Conservation (phyloP, 23 tunicate genomes). For the Halocynthia aurantium region DNA sequence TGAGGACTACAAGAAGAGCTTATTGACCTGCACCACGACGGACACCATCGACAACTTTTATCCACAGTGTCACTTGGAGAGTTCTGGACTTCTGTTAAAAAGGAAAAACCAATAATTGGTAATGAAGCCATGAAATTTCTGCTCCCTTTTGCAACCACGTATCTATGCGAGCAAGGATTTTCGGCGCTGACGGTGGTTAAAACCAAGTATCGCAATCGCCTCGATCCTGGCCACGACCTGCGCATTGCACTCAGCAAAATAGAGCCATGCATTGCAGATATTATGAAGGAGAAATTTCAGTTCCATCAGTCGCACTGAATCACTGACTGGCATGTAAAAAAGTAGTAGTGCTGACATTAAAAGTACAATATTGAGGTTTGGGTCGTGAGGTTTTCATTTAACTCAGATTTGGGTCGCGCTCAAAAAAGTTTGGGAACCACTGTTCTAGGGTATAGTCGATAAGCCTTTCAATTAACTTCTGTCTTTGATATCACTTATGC, state of each 20-base stretch:
- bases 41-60: slow-evolving; percentile 39
- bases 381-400: no score
- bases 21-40: slow-evolving; percentile 29
- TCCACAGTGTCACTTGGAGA: slow-evolving; percentile 47
- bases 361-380: no score
- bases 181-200: slow-evolving; percentile 4
- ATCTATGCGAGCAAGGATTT: slow-evolving; percentile 24
- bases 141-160: slow-evolving; percentile 34
- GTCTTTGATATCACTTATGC: no score
- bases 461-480: no score
- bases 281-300: slow-evolving; percentile 1
- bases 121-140: slow-evolving; percentile 49
- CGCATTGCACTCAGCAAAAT: slow-evolving; percentile 15
- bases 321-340: no score
- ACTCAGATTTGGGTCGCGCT: no score
- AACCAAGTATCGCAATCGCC: slow-evolving; percentile 1
- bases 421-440: no score
- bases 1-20: slow-evolving; percentile 26
- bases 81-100: slow-evolving; percentile 48
- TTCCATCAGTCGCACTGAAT: no score
- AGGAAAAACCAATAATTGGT: slow-evolving; percentile 53
- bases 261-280: slow-evolving; percentile 7
- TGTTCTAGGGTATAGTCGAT: no score
- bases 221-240: slow-evolving; percentile 6
- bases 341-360: no score